phyloP scores from a whole-genome alignment of 2,888 invertebrate genomes.

The Drosophila setosimentum region DNA sequence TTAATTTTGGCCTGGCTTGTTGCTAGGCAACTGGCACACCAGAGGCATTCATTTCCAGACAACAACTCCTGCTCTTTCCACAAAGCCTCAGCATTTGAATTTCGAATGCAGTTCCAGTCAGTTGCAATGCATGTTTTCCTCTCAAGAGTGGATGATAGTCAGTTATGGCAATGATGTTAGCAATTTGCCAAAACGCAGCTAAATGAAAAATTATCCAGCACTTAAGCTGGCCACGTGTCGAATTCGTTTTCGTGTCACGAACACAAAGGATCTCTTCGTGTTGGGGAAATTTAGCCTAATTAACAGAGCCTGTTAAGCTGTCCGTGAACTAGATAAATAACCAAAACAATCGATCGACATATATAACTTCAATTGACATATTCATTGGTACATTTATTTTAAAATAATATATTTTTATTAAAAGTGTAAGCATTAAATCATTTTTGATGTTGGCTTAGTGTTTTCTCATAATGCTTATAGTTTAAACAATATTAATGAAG shows the following conservation, averaged over 20 bases:
- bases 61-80: background rate
- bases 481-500: background rate
- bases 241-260: constrained; percentile 7
- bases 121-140: constrained; percentile 60
- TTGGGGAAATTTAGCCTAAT: no score
- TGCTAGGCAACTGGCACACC: constrained; percentile 49
- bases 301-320: no score
- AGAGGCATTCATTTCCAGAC: background rate
- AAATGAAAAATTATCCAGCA: constrained; percentile 37
- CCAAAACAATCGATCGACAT: no score
- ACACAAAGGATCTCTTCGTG: no score
- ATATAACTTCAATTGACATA: no score
- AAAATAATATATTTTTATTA: no score
- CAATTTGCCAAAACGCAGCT: constrained; percentile 54
- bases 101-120: constrained; percentile 66
- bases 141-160: background rate
- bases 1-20: constrained; percentile 62
- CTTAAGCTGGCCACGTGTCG: constrained; percentile 20
- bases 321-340: no score
- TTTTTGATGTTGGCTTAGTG: background rate
- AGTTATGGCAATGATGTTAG: constrained; percentile 38
- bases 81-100: constrained; percentile 48
- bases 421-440: no score
- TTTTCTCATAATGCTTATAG: background rate
- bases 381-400: no score